These are phyloP conservation scores for Cerceris ruficornis DNA, from an alignment of 2,888 invertebrate species.

Conservation along the genomic window DNA sequence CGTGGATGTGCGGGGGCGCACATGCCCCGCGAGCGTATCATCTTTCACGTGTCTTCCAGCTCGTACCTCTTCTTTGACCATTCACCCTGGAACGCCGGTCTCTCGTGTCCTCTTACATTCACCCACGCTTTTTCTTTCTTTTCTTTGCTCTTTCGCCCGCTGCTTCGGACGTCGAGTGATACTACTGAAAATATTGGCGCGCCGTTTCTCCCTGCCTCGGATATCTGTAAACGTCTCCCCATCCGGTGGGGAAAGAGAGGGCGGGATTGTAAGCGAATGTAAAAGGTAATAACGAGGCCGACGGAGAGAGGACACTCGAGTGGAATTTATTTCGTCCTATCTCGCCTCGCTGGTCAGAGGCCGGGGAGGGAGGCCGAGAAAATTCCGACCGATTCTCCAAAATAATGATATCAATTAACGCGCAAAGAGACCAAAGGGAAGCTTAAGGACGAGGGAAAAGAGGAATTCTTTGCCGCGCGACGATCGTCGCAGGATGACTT, in stretches of 20 bases:
- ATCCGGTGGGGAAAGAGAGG: background rate
- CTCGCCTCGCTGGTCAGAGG: background rate
- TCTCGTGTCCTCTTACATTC: slow-evolving; percentile 28
- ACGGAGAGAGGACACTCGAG: background rate
- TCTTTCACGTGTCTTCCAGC: slow-evolving; percentile 43
- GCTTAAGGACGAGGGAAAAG: too few species aligned
- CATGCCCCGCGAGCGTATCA: slow-evolving; percentile 29
- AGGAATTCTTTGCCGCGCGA: too few species aligned
- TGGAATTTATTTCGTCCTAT: background rate
- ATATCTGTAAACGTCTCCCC: slow-evolving; percentile 38
- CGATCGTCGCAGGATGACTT: too few species aligned
- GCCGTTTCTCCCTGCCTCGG: slow-evolving; percentile 27
- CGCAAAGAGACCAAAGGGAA: too few species aligned
- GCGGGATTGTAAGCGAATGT: slow-evolving; percentile 2
- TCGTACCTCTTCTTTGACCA: slow-evolving; percentile 49
- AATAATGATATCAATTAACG: too few species aligned
- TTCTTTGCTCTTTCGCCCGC: slow-evolving; percentile 22
- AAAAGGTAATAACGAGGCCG: background rate
- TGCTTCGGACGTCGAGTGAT: slow-evolving; percentile 54
- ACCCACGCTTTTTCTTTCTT: slow-evolving; percentile 39
- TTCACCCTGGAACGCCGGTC: slow-evolving; percentile 45
- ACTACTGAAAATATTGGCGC: slow-evolving; percentile 63
- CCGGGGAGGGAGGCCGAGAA: background rate
- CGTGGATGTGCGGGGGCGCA: background rate
- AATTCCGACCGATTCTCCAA: too few species aligned